Evolutionary conservation across 2,888 invertebrate species (phyloP).

Genomic region (Xylota sylvarum): DNA sequence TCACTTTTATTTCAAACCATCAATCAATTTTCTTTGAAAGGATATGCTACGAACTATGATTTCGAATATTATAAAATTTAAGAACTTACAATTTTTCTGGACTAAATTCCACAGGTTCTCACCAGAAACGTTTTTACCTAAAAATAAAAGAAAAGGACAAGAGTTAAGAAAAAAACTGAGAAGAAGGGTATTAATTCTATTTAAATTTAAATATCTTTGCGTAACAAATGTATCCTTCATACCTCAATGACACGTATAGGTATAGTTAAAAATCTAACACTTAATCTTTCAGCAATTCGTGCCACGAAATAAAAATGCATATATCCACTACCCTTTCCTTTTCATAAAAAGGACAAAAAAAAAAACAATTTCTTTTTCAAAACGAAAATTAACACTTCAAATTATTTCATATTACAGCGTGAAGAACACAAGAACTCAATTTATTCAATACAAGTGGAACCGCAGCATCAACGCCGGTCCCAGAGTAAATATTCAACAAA

Average conservation of each 20-base stretch:
- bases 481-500: constrained; percentile 55
- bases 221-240: too few species aligned
- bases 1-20: neutral
- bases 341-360: neutral
- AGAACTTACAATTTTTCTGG: neutral
- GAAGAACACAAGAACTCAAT: constrained; percentile 46
- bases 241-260: too few species aligned
- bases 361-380: constrained; percentile 21
- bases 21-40: neutral
- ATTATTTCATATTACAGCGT: constrained; percentile 20
- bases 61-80: neutral
- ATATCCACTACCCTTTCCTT: neutral
- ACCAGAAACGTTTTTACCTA: constrained; percentile 5
- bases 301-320: constrained; percentile 4
- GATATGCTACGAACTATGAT: neutral
- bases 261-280: too few species aligned
- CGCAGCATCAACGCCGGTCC: constrained; percentile 14
- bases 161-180: neutral
- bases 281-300: neutral
- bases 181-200: neutral
- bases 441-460: constrained; percentile 25
- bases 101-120: neutral
- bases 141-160: neutral
- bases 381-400: constrained; percentile 60
- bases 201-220: neutral